Evolutionary conservation across 2,113 vertebrate genomes (phyloP), one percentile per base, ranked within the genome.

Genomic region (Delphinus delphis): DNA sequence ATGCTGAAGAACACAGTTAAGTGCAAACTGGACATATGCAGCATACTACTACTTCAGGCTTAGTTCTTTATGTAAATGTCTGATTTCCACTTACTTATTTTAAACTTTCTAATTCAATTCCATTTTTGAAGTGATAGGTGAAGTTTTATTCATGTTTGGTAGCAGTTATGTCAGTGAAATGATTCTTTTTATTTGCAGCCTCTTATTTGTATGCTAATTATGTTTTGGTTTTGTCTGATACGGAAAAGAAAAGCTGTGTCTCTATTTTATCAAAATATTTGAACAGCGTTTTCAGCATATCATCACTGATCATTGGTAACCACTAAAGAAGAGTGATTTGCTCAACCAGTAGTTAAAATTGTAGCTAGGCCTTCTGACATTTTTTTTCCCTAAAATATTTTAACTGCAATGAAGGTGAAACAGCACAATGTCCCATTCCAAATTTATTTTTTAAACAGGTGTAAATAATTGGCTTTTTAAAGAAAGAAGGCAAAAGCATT

Each of bases 401-500:
- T 97, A 98, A 95, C 88, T 97, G 58, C 93, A 98, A 41, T 97
- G 97, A 98, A 98, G 96, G 97, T 98, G 97, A 98, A 97, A 98
- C 98, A 98, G 98, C 98, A 98, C 98, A 98, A 93, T 98, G 98
- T 98, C 98, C 98, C 98, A 97, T 98, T 99, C 98, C 98, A 98
- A 98, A 97, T 96, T 98, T 98, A 86, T 94, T 97, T 98, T 98
- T 97, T 93, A 96, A 73, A 93, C 98, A 98, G 71, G 68, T 99
- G 98, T 99, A 98, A 98, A 98, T 98, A 98, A 99, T 98, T 99
- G 98, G 98, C 98, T 21, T 98, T 98, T 98, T 98, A 97, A 98
- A 97, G 97, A 97, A 97, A 97, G 87, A 96, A 98, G 98, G 97
- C 97, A 98, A 98, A 98, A 98, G 92, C 94, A 93, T 96, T 95